Percentiles rank a stretch among this genome's conserved stretches.
These are phyloP conservation scores for Microplitis manilae DNA, from an alignment of 2,888 invertebrate genomes.

Conservation along the genomic window DNA sequence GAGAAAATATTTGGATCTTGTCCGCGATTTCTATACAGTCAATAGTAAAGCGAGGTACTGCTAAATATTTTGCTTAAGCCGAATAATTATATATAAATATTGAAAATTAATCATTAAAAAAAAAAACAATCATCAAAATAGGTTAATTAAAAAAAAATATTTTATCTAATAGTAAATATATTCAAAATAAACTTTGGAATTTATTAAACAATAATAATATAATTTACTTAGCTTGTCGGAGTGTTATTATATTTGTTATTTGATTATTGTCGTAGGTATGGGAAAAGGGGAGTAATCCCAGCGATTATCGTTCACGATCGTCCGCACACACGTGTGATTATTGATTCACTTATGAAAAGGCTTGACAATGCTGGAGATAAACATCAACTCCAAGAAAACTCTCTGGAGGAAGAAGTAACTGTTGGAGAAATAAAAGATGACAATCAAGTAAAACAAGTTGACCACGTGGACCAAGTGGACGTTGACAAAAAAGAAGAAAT, in stretches of 20 bases:
- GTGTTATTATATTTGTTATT: neutral
- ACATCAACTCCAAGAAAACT: neutral
- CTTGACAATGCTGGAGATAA: neutral
- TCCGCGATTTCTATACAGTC: slow-evolving; percentile 74
- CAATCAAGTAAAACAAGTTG: neutral
- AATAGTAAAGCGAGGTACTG: slow-evolving; percentile 73
- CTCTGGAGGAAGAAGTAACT: neutral
- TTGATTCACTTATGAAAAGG: neutral
- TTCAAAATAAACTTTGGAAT: neutral
- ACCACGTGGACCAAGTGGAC: neutral
- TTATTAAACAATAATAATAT: neutral
- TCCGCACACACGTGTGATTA: neutral
- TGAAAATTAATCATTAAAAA: too few species aligned
- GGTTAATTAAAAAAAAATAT: slow-evolving; percentile 5
- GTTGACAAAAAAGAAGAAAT: neutral
- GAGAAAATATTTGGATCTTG: slow-evolving; percentile 72
- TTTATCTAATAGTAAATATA: neutral
- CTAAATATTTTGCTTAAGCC: neutral
- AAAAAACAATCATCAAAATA: too few species aligned
- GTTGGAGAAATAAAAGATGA: neutral
- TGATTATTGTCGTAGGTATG: neutral
- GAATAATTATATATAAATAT: too few species aligned
- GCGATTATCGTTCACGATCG: neutral
- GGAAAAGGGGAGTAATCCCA: neutral
- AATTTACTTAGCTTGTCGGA: neutral